phyloP scores from a whole-genome alignment of 2,113 vertebrate species.

The Meles meles region DNA sequence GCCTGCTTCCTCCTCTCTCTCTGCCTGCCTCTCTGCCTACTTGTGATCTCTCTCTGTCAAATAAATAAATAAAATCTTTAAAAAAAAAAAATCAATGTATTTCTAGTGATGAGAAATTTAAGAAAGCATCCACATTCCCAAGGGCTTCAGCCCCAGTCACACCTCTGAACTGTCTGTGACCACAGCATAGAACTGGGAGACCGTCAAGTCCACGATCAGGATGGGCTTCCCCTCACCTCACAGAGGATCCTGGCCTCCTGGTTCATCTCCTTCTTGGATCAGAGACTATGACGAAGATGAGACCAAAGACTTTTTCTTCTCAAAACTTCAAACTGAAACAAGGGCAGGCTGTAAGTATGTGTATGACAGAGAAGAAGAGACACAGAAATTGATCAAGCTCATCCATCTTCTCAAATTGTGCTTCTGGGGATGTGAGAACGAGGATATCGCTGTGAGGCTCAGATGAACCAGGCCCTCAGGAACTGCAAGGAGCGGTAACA shows the following conservation, averaged over 20 bases:
- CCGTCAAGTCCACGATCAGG: neutral
- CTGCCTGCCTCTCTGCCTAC: too few species aligned
- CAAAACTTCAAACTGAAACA: neutral
- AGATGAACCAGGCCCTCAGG: neutral
- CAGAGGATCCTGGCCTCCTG: neutral
- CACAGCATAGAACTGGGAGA: neutral
- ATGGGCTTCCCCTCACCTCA: neutral
- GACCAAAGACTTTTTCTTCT: neutral
- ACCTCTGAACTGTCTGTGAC: neutral
- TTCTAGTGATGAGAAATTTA: neutral
- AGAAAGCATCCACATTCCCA: neutral
- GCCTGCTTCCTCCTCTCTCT: too few species aligned
- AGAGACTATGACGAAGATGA: neutral
- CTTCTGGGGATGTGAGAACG: neutral
- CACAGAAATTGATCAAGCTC: neutral
- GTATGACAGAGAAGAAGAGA: neutral
- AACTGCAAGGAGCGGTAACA: neutral
- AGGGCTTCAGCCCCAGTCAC: neutral
- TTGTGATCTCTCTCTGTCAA: too few species aligned
- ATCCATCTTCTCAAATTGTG: neutral
- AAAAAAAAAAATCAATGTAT: neutral
- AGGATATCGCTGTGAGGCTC: neutral
- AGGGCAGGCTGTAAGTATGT: neutral
- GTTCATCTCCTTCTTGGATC: neutral
- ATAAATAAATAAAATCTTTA: too few species aligned